Evolutionary conservation across 2,113 vertebrate genomes (phyloP).

Genomic region (Enhydra lutris): DNA sequence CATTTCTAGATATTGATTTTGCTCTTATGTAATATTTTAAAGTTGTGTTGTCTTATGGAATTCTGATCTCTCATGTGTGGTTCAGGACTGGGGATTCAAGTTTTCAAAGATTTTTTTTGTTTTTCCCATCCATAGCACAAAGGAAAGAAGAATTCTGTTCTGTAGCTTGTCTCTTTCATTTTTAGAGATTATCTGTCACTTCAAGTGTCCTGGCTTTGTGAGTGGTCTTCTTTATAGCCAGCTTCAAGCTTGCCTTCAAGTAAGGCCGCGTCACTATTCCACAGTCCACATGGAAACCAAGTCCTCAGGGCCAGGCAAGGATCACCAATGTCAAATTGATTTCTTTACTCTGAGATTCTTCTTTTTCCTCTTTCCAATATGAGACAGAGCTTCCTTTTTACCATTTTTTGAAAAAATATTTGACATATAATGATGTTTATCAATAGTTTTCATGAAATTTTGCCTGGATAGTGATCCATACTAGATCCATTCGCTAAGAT

Average conservation of each 20-base stretch:
- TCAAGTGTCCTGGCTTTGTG: not conserved
- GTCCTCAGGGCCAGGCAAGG: not conserved
- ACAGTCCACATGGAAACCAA: not conserved
- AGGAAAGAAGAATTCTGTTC: not conserved
- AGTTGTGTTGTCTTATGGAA: not conserved
- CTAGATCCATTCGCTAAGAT: not conserved
- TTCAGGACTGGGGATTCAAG: not conserved
- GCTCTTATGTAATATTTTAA: not conserved
- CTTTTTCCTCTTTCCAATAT: not conserved
- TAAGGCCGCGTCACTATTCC: too few relatives aligned
- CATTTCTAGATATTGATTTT: not conserved
- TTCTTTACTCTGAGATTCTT: not conserved
- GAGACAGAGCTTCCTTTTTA: not conserved
- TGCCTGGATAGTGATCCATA: not conserved
- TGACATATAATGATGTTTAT: not conserved
- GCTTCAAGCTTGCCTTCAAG: not conserved
- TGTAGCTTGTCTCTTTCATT: not conserved
- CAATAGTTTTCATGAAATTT: not conserved
- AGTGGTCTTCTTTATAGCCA: not conserved
- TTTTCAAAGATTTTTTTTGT: not conserved
- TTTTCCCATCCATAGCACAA: not conserved
- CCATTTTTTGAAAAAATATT: not conserved
- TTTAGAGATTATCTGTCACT: not conserved
- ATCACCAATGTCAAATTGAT: not conserved
- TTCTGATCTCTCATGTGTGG: not conserved